Percentiles rank a stretch among this genome's conserved stretches.
Conservation (phyloP, 2,797 vertebrate species). For the Lepus townsendii region DNA sequence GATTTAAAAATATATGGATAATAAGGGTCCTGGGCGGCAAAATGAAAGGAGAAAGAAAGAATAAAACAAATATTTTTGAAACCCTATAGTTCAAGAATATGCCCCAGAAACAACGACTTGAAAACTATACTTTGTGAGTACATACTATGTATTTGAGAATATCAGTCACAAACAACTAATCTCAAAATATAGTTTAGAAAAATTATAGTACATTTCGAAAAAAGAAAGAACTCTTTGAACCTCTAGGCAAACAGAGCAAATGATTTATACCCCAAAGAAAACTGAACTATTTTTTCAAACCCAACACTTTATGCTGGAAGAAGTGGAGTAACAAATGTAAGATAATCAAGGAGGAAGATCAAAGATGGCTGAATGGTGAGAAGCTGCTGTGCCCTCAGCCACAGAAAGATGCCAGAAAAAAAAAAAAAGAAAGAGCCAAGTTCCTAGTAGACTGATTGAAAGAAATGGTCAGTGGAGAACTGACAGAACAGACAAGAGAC, state of each 20-base stretch:
- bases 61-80: background rate
- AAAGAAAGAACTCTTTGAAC: background rate
- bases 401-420: too few relatives aligned
- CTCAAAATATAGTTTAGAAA: background rate
- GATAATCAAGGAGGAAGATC: background rate
- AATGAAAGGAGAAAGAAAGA: too few relatives aligned
- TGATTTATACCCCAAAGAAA: slow-evolving; percentile 1
- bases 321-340: background rate
- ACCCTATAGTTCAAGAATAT: background rate
- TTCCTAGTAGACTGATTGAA: too few relatives aligned
- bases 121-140: slow-evolving; percentile 23
- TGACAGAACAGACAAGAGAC: too few relatives aligned
- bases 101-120: background rate
- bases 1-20: background rate
- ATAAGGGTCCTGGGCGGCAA: background rate
- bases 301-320: background rate
- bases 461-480: too few relatives aligned
- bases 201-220: background rate
- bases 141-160: background rate
- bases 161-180: background rate
- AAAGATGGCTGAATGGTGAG: too few relatives aligned
- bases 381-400: too few relatives aligned
- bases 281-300: background rate
- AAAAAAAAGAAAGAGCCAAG: too few relatives aligned
- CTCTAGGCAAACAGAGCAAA: background rate